These are phyloP conservation scores for Chaenodraco wilsoni DNA, from an alignment of 2,797 vertebrate genomes.

Conservation along the genomic window DNA sequence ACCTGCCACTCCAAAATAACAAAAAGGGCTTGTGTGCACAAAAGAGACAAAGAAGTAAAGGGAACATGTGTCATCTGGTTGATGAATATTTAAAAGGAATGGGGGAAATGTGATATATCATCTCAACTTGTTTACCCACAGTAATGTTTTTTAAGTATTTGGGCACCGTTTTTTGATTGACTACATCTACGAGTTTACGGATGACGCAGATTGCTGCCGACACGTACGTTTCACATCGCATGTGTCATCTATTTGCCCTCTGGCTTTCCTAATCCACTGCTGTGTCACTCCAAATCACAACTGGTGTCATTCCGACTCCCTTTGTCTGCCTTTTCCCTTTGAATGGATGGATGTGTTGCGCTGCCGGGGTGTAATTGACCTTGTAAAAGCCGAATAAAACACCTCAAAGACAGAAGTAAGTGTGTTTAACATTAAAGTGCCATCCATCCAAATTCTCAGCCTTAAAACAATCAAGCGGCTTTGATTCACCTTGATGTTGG, in stretches of 20 bases:
- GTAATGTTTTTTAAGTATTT: neutral
- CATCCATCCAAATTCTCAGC: conserved; percentile 31
- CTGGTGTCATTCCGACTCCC: conserved; percentile 41
- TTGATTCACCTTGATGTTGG: conserved; percentile 16
- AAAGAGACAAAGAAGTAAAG: neutral
- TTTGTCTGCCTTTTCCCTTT: conserved; percentile 34
- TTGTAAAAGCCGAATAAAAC: conserved; percentile 48
- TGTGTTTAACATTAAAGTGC: conserved; percentile 34
- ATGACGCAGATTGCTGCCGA: conserved; percentile 54
- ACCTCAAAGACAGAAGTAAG: conserved; percentile 33
- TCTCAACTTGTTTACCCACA: neutral
- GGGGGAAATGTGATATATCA: conserved; percentile 21
- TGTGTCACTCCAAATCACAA: conserved; percentile 58
- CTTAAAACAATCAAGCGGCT: conserved; percentile 16
- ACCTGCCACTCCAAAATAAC: neutral
- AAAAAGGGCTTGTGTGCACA: too few relatives aligned
- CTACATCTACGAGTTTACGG: neutral
- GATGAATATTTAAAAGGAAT: conserved; percentile 31
- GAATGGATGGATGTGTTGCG: conserved; percentile 18
- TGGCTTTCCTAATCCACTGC: conserved; percentile 53
- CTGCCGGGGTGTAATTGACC: conserved; percentile 51
- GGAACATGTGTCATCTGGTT: neutral
- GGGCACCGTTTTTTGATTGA: conserved; percentile 5
- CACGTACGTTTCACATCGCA: conserved; percentile 48
- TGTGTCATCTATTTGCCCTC: conserved; percentile 61